These are phyloP conservation scores for cat (Felis catus) DNA, from an alignment of 2,113 vertebrate species.

Conservation along the genomic window DNA sequence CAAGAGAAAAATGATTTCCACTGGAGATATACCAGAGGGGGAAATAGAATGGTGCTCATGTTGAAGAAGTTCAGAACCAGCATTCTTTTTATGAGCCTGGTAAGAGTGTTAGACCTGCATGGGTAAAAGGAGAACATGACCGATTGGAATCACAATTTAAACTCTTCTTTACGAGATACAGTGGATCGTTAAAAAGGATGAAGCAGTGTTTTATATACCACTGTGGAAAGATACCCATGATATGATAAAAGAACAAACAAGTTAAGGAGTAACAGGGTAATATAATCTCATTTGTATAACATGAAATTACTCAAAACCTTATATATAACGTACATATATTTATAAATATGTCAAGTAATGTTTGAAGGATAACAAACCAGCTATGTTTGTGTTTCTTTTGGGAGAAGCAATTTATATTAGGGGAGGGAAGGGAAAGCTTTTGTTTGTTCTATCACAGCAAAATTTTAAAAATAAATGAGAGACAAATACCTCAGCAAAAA, in stretches of 20 bases:
- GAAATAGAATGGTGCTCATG: not conserved
- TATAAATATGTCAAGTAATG: not conserved
- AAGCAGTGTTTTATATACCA: not conserved
- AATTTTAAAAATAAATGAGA: not conserved
- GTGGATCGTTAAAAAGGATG: not conserved
- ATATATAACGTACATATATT: not conserved
- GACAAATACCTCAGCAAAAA: not conserved
- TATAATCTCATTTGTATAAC: slow-evolving; percentile 21
- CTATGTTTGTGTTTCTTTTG: not conserved
- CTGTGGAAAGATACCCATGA: not conserved
- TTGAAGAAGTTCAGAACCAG: slow-evolving; percentile 4
- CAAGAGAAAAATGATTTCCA: slow-evolving; percentile 30
- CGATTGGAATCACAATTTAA: not conserved
- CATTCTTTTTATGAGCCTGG: not conserved
- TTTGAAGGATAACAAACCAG: not conserved
- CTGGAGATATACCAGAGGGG: not conserved
- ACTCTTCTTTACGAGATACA: not conserved
- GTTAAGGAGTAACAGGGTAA: not conserved
- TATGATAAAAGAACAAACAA: not conserved
- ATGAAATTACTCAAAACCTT: not conserved
- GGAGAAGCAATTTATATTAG: not conserved
- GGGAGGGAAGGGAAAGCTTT: not conserved
- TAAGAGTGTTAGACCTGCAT: not conserved
- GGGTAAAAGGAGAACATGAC: not conserved
- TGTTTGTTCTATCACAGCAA: not conserved